Conservation (phyloP, 2,113 vertebrate genomes). For the Lagopus muta region DNA sequence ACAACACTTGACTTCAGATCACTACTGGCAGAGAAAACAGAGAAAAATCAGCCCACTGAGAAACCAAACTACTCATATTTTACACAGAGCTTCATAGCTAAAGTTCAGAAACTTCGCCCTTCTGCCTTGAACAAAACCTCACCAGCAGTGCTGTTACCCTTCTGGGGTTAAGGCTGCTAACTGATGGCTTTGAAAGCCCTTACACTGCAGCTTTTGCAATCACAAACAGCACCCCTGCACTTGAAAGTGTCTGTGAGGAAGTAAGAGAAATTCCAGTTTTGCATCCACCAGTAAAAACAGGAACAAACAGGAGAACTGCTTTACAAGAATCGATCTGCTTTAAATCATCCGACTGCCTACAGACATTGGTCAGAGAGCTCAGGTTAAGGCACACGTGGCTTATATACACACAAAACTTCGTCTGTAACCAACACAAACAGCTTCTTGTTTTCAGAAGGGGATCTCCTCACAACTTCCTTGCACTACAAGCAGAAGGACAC, state of each 20-base stretch:
- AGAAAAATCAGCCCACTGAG: background rate
- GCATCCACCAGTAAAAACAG: background rate
- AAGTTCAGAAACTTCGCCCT: background rate
- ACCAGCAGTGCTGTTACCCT: background rate
- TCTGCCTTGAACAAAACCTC: background rate
- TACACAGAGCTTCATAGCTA: background rate
- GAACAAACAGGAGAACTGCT: background rate
- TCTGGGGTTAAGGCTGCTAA: background rate
- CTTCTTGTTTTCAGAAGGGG: background rate
- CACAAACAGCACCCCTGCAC: background rate
- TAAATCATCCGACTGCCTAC: background rate
- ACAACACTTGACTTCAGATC: background rate
- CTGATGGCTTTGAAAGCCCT: background rate
- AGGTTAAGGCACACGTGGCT: background rate
- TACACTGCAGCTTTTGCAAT: background rate
- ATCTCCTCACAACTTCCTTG: background rate
- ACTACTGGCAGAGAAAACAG: background rate
- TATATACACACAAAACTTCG: rapidly evolving
- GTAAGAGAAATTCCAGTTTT: background rate
- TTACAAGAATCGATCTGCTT: background rate
- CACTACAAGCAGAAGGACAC: background rate
- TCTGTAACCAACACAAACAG: background rate
- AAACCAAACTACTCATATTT: background rate
- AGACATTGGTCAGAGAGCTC: background rate
- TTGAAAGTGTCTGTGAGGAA: background rate